These are phyloP conservation scores for Corythoichthys haematopterus DNA, from an alignment of 2,113 vertebrate genomes.

Conservation along the genomic window DNA sequence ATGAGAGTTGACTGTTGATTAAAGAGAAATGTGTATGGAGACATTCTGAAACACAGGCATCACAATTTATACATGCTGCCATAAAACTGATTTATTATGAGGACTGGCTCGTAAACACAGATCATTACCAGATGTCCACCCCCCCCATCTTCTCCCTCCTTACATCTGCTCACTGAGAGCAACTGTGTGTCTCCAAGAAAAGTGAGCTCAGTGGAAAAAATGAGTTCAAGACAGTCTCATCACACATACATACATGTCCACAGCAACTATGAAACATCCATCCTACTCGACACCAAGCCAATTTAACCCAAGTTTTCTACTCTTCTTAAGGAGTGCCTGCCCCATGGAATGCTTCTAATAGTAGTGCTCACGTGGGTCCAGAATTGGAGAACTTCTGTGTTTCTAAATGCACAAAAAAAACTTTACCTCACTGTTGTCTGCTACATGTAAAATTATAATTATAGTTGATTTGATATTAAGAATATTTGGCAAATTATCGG, in stretches of 20 bases:
- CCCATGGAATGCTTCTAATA: not conserved
- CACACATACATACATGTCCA: slow-evolving; percentile 18
- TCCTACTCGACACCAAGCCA: slow-evolving; percentile 43
- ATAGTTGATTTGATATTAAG: no score
- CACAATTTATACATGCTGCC: slow-evolving; percentile 33
- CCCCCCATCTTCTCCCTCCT: slow-evolving; percentile 1
- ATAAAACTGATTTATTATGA: slow-evolving; percentile 60
- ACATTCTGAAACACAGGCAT: slow-evolving; percentile 29
- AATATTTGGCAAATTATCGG: no score
- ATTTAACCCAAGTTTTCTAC: slow-evolving; percentile 12
- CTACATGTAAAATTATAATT: no score
- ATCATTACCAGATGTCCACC: slow-evolving; percentile 70
- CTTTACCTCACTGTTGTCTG: no score
- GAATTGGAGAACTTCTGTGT: no score
- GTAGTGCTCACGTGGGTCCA: not conserved
- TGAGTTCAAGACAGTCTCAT: slow-evolving; percentile 47
- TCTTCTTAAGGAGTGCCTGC: not conserved
- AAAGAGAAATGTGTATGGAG: slow-evolving; percentile 16
- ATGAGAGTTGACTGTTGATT: slow-evolving; percentile 17
- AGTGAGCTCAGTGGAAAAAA: slow-evolving; percentile 75
- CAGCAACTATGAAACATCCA: slow-evolving; percentile 31
- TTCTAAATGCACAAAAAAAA: no score
- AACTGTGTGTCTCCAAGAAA: slow-evolving; percentile 29
- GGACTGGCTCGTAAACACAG: slow-evolving; percentile 60
- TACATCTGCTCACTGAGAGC: slow-evolving; percentile 18